Evolutionary conservation across 2,888 invertebrate genomes (phyloP), one percentile per base, ranked within the genome.

Genomic region (Barypeithes pellucidus): DNA sequence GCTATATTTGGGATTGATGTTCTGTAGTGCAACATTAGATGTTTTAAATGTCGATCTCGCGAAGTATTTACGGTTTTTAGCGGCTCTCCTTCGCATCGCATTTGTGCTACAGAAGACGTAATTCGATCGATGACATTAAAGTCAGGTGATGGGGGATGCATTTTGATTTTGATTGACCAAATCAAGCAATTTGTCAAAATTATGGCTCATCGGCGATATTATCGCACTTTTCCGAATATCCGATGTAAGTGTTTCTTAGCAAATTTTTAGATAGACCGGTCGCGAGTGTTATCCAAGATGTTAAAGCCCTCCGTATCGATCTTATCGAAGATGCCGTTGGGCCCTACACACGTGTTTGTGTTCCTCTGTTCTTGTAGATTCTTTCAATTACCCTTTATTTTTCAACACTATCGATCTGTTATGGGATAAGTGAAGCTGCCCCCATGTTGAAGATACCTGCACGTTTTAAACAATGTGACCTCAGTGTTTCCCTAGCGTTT

Each of bases 391-490:
- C 82, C 81, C 84, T 83, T 83, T 84, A 83, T 84, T 85, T 83
- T 84, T 83, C 82, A 83, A 82, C 81, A 84, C 82, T 85, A 84
- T 85, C 85, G 85, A 85, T 85, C 83, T 85, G 82, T 84, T 82
- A 85, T 84, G 85, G 84, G 83, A 83, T 84, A 84, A 85, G 61
- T 82, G 84, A 85, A 85, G 86, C 85, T 82, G 86, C 84, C 85
- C 85, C 81, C 85, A 86, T 86, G 86, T 86, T 86, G 86, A 86
- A 86, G 86, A 86, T 86, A 83, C 86, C 86, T 83, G 86, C 86
- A 86, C 86, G 86, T 86, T 86, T 86, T 85, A 86, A 86, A 85
- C 86, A 86, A 86, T 86, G 86, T 86, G 86, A 86, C 85, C 85
- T 86, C 84, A 86, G 86, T 86, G 86, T 86, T 85, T 86, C 86